A percentile compares a stretch with the other conserved stretches of the same genome.
Evolutionary conservation across 2,888 invertebrate genomes (phyloP).

Genomic region (Merodon equestris): DNA sequence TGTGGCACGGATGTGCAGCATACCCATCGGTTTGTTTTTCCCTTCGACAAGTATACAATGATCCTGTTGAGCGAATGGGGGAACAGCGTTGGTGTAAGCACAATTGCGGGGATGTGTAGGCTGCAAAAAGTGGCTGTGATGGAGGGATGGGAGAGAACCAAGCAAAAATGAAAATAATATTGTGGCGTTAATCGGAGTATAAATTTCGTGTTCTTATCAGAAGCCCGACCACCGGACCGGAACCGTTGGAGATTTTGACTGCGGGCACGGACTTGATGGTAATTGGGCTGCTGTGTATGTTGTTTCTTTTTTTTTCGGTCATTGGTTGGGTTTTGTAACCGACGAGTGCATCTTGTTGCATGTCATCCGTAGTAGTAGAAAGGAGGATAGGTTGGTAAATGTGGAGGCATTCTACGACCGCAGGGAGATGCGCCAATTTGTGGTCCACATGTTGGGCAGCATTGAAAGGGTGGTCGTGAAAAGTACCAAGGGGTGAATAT

Average conservation of each 20-base stretch:
- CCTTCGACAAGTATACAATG: not conserved
- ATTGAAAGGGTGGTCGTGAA: constrained; percentile 42
- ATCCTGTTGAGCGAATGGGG: constrained; percentile 36
- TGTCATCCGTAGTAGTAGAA: constrained; percentile 53
- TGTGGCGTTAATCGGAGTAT: constrained; percentile 60
- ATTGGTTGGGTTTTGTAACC: constrained; percentile 3
- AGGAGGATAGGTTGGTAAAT: constrained; percentile 30
- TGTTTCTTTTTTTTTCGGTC: constrained; percentile 9
- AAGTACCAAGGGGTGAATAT: constrained; percentile 48
- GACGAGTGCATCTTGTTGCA: constrained; percentile 58
- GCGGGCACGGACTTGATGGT: constrained; percentile 34
- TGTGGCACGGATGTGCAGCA: constrained; percentile 22
- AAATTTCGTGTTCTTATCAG: constrained; percentile 54
- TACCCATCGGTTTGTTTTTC: not conserved
- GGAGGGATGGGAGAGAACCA: constrained; percentile 25
- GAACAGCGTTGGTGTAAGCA: constrained; percentile 38
- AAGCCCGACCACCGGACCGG: constrained; percentile 7
- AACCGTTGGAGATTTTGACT: too few species aligned
- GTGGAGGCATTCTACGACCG: constrained; percentile 39
- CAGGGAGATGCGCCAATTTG: constrained; percentile 61
- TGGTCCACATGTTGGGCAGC: constrained; percentile 62
- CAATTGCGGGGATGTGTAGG: constrained; percentile 26
- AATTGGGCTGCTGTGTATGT: constrained; percentile 43
- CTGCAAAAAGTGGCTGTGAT: constrained; percentile 38
- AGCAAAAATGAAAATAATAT: constrained; percentile 50